Evolutionary conservation across 2,888 invertebrate species (phyloP), one percentile per base, ranked within the genome.

Genomic region (Nezara viridula): DNA sequence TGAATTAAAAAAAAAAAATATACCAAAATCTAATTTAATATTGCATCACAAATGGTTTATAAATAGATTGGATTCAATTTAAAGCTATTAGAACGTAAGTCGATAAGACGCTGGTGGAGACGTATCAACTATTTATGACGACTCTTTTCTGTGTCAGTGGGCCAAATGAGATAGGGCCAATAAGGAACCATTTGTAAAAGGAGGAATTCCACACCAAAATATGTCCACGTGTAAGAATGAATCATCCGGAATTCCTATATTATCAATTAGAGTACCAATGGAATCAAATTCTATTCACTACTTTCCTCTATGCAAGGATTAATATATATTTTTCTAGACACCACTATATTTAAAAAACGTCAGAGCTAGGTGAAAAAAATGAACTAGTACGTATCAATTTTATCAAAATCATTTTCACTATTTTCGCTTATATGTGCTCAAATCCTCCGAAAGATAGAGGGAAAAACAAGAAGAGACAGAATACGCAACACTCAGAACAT

Each of bases 101-200:
- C 19, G 37, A 73, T 73, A 73, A 37, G 66, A 73, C 37, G 66
- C 21, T 73, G 4, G 21, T 73, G 44, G 44, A 44, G 44, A 81
- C 81, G 40, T 81, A 81, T 81, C 81, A 44, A 81, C 81, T 44
- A 81, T 81, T 81, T 40, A 81, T 81, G 40, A 44, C 44, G 44
- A n/a, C 81, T 24, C 77, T 44, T 73, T 44, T 81, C 44, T 81
- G 32, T 81, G 81, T 47, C 44, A 81, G 81, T 81, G 44, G 81
- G 81, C 44, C 81, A 81, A 44, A 81, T 47, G 81, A 81, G 81
- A 81, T 81, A 81, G 81, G 24, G 44, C 81, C 40, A 81, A 81
- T 81, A 44, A 81, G n/a, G 81, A 81, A 81, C 81, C 44, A 81
- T 81, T 81, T 81, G 24, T 77, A 44, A 81, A 81, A 24, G 24